Conservation (phyloP, 1,140 invertebrate genomes). For the Cotesia typhae region DNA sequence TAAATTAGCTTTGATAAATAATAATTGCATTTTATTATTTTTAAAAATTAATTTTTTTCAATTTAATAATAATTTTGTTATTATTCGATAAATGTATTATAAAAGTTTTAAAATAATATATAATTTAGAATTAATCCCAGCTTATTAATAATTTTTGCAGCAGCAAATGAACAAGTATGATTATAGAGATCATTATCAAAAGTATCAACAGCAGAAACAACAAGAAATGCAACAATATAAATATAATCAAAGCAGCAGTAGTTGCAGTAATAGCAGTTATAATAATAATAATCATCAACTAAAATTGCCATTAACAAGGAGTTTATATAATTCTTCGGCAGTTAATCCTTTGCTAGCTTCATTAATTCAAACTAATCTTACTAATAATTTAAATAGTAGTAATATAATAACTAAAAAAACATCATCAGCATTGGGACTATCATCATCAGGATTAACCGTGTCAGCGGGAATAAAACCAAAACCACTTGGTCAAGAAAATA, state of each 20-base stretch:
- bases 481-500: neutral
- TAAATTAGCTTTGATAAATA: slow-evolving; percentile 41
- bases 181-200: slow-evolving; percentile 64
- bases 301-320: slow-evolving; percentile 61
- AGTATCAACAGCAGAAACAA: slow-evolving; percentile 52
- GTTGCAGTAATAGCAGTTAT: too few species aligned
- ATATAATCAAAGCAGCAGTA: slow-evolving; percentile 62
- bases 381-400: neutral
- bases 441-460: slow-evolving; percentile 22
- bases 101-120: neutral
- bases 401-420: neutral
- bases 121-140: neutral
- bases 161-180: slow-evolving; percentile 63
- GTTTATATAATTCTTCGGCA: slow-evolving; percentile 59
- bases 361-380: slow-evolving; percentile 55
- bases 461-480: neutral
- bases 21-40: neutral
- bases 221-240: slow-evolving; percentile 63
- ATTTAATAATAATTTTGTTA: neutral
- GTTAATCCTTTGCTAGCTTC: slow-evolving; percentile 60
- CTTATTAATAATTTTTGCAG: slow-evolving; percentile 56
- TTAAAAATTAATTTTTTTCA: neutral
- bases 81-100: neutral
- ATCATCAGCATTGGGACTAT: too few species aligned
- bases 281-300: slow-evolving; percentile 51